Conservation (phyloP, 1,140 invertebrate genomes). For the Pantala flavescens region DNA sequence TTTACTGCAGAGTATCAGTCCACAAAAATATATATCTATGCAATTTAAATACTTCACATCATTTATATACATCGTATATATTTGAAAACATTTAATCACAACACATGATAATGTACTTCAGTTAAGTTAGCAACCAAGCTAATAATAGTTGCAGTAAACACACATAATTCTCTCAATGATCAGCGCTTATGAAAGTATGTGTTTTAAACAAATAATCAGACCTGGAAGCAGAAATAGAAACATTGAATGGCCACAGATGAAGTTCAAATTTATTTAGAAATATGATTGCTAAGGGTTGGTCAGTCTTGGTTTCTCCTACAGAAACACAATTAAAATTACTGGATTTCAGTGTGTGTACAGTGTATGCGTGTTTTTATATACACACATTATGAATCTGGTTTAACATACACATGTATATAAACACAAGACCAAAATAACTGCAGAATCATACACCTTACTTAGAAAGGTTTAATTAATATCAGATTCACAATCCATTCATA, state of each 20-base stretch:
- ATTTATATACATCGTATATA: constrained; percentile 1
- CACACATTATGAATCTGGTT: no score
- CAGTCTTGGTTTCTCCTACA: constrained; percentile 8
- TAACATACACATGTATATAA: background rate
- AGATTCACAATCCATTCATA: background rate
- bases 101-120: constrained; percentile 2
- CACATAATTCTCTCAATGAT: background rate
- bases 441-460: background rate
- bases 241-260: background rate
- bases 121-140: background rate
- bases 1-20: background rate
- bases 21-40: constrained; percentile 4
- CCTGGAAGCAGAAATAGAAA: background rate
- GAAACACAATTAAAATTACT: background rate
- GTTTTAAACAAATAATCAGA: background rate
- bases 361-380: background rate
- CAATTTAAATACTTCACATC: constrained; percentile 3
- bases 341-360: background rate
- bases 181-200: background rate
- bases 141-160: background rate
- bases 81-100: background rate
- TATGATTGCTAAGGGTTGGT: background rate
- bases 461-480: background rate
- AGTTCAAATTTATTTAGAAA: background rate
- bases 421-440: background rate